Evolutionary conservation across 2,888 invertebrate genomes (phyloP).

Genomic region (Scaptomyza cyrtandrae): DNA sequence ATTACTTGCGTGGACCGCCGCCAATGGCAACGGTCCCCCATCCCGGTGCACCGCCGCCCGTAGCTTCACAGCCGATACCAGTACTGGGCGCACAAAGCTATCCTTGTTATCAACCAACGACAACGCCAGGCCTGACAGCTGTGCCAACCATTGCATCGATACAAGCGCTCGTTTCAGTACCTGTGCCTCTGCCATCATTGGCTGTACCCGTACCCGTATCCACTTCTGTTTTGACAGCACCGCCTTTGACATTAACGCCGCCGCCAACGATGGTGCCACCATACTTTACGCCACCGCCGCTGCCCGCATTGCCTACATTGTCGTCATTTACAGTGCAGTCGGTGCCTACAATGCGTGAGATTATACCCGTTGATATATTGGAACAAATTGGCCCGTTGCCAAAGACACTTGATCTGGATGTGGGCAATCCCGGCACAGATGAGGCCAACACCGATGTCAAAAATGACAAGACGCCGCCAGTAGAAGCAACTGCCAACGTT

Average conservation of each 20-base stretch:
- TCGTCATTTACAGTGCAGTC: conserved; percentile 57
- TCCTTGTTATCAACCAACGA: conserved; percentile 36
- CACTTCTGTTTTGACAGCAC: conserved; percentile 15
- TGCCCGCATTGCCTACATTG: conserved; percentile 57
- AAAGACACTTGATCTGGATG: conserved; percentile 65
- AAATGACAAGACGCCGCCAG: conserved; percentile 16
- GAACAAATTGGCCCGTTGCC: conserved; percentile 64
- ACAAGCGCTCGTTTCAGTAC: conserved; percentile 31
- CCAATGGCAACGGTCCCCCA: conserved; percentile 59
- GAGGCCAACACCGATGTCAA: conserved; percentile 45
- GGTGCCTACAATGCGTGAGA: conserved; percentile 61
- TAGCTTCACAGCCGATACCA: conserved; percentile 58
- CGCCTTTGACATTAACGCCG: conserved; percentile 28
- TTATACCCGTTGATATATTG: conserved; percentile 69
- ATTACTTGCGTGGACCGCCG: conserved; percentile 77
- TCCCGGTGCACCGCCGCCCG: conserved; percentile 8
- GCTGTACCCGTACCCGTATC: conserved; percentile 26
- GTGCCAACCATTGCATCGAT: conserved; percentile 14
- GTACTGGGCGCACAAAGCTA: conserved; percentile 69
- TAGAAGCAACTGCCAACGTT: conserved; percentile 1
- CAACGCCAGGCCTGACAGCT: conserved; percentile 16
- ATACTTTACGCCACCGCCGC: conserved; percentile 62
- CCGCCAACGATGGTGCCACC: conserved; percentile 32
- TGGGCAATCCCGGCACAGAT: conserved; percentile 30
- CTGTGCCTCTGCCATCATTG: conserved; percentile 28